These are phyloP conservation scores for Luscinia luscinia DNA, from an alignment of 2,797 vertebrate species.

Conservation along the genomic window DNA sequence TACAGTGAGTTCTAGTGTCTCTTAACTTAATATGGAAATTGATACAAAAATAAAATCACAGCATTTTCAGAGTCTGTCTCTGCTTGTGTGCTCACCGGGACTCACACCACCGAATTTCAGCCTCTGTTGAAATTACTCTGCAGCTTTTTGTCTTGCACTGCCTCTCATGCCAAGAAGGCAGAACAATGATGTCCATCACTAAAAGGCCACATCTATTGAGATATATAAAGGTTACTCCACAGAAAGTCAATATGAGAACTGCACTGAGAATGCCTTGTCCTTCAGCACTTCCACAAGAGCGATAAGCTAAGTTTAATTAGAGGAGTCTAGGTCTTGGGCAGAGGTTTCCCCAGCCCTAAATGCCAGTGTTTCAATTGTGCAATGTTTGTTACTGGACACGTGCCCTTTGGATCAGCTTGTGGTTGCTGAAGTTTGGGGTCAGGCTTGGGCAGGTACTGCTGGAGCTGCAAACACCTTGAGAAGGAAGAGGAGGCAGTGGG, in stretches of 20 bases:
- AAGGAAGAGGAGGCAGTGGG: not conserved
- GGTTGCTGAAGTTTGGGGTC: not conserved
- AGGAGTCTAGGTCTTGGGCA: not conserved
- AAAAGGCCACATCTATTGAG: not conserved
- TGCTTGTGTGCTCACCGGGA: not conserved
- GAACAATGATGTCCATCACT: slow-evolving; percentile 11
- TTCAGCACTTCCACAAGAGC: not conserved
- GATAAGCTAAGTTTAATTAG: slow-evolving; percentile 24
- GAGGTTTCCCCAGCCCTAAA: not conserved
- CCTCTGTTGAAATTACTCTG: not conserved
- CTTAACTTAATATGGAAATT: slow-evolving; percentile 45
- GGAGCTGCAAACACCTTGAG: fast-evolving
- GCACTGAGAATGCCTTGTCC: not conserved
- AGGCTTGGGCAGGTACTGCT: not conserved
- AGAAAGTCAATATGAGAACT: slow-evolving; percentile 26
- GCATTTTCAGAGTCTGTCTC: slow-evolving; percentile 30
- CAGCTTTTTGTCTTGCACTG: not conserved
- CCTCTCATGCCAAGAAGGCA: not conserved
- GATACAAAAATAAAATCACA: slow-evolving; percentile 8
- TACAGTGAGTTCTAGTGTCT: slow-evolving; percentile 12
- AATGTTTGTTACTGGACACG: not conserved
- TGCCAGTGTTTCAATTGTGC: not conserved
- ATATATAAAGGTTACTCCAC: slow-evolving; percentile 21
- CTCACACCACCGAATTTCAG: slow-evolving; percentile 4
- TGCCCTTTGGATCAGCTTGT: not conserved